Evolutionary conservation across 2,888 invertebrate species (phyloP), one percentile per base, ranked within the genome.

Genomic region (Drosophila rubida): DNA sequence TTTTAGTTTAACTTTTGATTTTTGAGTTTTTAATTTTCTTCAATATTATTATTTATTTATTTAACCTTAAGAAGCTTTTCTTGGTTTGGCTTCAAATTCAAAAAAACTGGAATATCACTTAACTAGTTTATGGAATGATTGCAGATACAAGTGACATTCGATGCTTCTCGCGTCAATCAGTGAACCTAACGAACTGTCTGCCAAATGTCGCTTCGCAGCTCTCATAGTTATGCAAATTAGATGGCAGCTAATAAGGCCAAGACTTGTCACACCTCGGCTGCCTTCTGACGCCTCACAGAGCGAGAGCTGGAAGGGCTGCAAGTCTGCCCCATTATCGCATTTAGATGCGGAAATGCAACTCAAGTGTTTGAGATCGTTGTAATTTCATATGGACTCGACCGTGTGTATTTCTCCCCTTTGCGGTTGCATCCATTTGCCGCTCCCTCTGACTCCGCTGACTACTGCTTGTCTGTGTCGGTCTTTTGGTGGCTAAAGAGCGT

Each of bases 401-500:
- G 59, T 55, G 50, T 66, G 66, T 27, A 74, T 53, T 63, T 69
- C 58, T 59, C 64, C 49, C 61, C 41, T 46, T 42, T 63, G 72
- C 57, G 71, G 66, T 69, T 69, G 22, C 30, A 25, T 19, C 27
- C 11, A 16, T 53, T n/a, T 23, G 11, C 11, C 11, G 1, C 30
- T 13, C 13, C 7, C 42, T 22, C 42, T n/a, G n/a, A 22, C 23
- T 7, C 30, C 19, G 7, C n/a, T 25, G 16, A 51, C 41, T 37
- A 42, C 46, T 16, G 35, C 13, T 35, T 14, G 35, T 30, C 48
- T 44, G 42, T 42, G 42, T 42, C 49, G 25, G 14, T 22, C 14
- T 22, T 32, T 44, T 55, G 75, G 45, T 73, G 84, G 62, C 69
- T 88, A 86, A 88, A 86, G 76, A 83, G 88, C 87, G 76, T 82